phyloP scores from a whole-genome alignment of 2,113 vertebrate species.

The Colinus virginianus region DNA sequence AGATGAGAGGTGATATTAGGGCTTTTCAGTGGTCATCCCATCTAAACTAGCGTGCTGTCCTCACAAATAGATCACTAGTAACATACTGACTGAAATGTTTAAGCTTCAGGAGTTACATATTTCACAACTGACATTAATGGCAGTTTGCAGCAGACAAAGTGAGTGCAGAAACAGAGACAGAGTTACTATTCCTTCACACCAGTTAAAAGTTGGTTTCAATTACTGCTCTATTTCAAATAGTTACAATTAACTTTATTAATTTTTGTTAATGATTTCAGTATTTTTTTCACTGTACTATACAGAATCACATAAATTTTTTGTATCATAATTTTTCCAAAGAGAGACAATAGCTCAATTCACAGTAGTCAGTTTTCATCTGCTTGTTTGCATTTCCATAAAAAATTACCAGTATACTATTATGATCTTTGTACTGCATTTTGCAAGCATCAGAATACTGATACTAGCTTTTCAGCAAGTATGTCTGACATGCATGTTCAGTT shows the following conservation, averaged over 20 bases:
- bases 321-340: not conserved
- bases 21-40: slow-evolving; percentile 37
- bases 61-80: slow-evolving; percentile 34
- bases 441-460: not conserved
- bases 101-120: slow-evolving; percentile 33
- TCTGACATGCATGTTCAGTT: not conserved
- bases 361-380: not conserved
- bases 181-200: not conserved
- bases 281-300: not conserved
- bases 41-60: slow-evolving; percentile 14
- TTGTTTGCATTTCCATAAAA: not conserved
- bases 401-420: accelerated
- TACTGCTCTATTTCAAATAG: not conserved
- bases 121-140: not conserved
- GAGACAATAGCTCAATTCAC: not conserved
- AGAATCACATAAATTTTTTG: not conserved
- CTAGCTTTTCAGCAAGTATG: not conserved
- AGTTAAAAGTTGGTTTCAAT: not conserved
- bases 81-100: slow-evolving; percentile 21
- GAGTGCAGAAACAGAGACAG: not conserved
- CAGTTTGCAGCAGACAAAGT: not conserved
- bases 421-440: not conserved
- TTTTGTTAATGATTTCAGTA: not conserved
- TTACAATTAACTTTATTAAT: not conserved
- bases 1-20: slow-evolving; percentile 54